phyloP scores from a whole-genome alignment of 2,888 invertebrate species.

The Synergus laeviventris region DNA sequence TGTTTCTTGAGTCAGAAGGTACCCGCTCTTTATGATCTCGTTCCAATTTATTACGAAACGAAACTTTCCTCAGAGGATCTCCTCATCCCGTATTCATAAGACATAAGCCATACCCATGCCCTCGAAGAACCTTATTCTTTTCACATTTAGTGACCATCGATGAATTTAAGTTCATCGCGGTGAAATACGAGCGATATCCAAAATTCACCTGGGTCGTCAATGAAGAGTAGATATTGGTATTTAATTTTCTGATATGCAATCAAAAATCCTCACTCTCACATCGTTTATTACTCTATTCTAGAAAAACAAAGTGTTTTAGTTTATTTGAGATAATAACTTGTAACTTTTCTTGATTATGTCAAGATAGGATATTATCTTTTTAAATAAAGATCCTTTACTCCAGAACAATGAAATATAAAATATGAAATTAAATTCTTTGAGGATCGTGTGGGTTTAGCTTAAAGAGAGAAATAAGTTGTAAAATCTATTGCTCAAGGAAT shows the following conservation, averaged over 20 bases:
- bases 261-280: background rate
- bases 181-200: conserved; percentile 26
- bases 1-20: conserved; percentile 50
- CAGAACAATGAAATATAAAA: conserved; percentile 7
- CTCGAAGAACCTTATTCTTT: conserved; percentile 32
- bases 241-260: conserved; percentile 25
- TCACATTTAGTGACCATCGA: conserved; percentile 35
- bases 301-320: background rate
- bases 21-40: conserved; percentile 46
- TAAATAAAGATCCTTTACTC: background rate
- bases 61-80: conserved; percentile 42
- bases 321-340: background rate
- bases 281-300: background rate
- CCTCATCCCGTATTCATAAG: conserved; percentile 42
- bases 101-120: background rate
- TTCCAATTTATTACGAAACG: conserved; percentile 47
- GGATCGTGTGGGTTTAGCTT: background rate
- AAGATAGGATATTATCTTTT: background rate
- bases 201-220: conserved; percentile 25
- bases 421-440: background rate
- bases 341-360: background rate
- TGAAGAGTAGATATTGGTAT: conserved; percentile 16
- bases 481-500: conserved; percentile 30
- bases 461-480: conserved; percentile 19
- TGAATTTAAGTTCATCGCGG: conserved; percentile 35